Evolutionary conservation across 2,888 invertebrate species (phyloP), one percentile per base, ranked within the genome.

Genomic region (Tricholauxania praeusta): DNA sequence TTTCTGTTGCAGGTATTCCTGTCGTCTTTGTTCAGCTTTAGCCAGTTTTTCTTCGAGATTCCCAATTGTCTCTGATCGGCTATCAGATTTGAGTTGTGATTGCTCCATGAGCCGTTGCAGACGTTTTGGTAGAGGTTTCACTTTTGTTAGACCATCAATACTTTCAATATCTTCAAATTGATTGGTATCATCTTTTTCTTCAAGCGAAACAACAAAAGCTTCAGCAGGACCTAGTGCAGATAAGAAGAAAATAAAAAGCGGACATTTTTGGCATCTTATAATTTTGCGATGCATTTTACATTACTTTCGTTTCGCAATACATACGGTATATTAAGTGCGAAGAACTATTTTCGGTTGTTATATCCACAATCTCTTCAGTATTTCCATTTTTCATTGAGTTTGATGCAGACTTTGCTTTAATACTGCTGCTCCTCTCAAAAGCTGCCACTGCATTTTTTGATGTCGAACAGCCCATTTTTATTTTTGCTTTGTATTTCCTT

Each of bases 21-120:
- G 89, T 72, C 94, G 89, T 74, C 94, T 89, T 75, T 90, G 89
- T 80, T 94, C 93, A 0, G 94, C 94, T 74, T 92, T 93, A 22
- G 92, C 92, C 75, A 93, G 87, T 81, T 93, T 93, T 81, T 91
- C 93, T 80, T 92, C 91, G 48, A 94, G 89, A 75, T 91, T 90
- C 32, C 92, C 90, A 57, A 93, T 86, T 51, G 90, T 89, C 47
- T 63, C 39, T 12, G 63, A 12, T 76, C 57, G 78, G 90, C 88
- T 22, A 90, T 90, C 0, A 89, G 86, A 66, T 89, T 88, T 3
- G 91, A 89, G 51, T 59, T 68, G 19, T 57, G 84, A 81, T 72
- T 82, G 81, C 53, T 92, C 92, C 79, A 93, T 90, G 57, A 93
- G 84, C 75, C 92, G 88, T 81, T 93, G 92, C 51, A 94, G 87